A percentile compares a stretch with the other conserved stretches of the same genome.
Evolutionary conservation across 2,113 vertebrate genomes (phyloP).

Genomic region (Pseudorasbora parva): DNA sequence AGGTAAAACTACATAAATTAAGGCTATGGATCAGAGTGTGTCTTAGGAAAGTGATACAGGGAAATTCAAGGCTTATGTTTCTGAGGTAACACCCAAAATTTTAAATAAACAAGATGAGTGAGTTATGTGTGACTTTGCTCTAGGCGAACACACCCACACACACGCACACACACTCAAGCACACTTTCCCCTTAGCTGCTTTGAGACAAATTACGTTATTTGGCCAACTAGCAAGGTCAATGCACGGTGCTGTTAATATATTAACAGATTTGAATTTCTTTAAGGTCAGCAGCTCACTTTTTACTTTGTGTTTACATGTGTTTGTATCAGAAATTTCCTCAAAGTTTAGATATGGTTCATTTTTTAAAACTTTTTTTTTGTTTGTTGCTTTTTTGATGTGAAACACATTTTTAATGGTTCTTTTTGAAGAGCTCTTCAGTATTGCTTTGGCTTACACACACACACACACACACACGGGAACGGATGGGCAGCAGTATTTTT

Average conservation of each 20-base stretch:
- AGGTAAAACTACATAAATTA: slow-evolving; percentile 7
- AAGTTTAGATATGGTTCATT: background rate
- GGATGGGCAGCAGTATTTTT: slow-evolving; percentile 62
- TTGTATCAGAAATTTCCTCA: background rate
- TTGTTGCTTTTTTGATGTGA: background rate
- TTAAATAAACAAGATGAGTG: slow-evolving; percentile 18
- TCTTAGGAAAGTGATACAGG: background rate
- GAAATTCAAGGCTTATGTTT: slow-evolving; percentile 4
- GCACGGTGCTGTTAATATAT: background rate
- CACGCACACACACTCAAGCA: background rate
- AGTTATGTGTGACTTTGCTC: slow-evolving; percentile 35
- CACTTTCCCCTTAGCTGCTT: slow-evolving; percentile 16
- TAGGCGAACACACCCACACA: background rate
- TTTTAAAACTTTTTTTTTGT: background rate
- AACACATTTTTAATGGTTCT: background rate
- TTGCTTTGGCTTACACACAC: slow-evolving; percentile 1
- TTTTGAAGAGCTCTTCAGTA: background rate
- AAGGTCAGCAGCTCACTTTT: background rate
- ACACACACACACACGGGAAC: slow-evolving; percentile 8
- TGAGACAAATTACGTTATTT: slow-evolving; percentile 54
- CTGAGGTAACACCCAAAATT: slow-evolving; percentile 13
- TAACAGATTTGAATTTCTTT: background rate
- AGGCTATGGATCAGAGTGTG: background rate
- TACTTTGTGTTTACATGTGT: background rate
- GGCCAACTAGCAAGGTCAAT: slow-evolving; percentile 43